These are phyloP conservation scores for Butastur rufipennis DNA, from an alignment of 2,113 vertebrate species.

Conservation along the genomic window DNA sequence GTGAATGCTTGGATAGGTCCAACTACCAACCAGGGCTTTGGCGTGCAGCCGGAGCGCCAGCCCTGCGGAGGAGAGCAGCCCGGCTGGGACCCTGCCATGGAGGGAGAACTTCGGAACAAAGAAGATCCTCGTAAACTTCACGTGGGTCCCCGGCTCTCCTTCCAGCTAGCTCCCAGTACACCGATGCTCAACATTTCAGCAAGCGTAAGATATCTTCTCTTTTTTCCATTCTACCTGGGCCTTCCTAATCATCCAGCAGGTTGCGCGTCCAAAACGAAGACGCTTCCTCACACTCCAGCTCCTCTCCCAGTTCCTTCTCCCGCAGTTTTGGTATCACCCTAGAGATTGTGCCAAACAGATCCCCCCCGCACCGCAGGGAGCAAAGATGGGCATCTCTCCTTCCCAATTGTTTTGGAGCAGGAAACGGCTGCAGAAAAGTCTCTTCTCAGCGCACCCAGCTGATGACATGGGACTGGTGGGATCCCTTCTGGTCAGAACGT, in stretches of 20 bases:
- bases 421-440: conserved; percentile 11
- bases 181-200: neutral
- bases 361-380: neutral
- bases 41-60: fast-evolving
- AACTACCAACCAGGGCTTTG: neutral
- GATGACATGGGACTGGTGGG: conserved; percentile 15
- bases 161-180: neutral
- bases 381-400: neutral
- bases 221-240: neutral
- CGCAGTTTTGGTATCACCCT: neutral
- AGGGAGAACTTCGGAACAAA: neutral
- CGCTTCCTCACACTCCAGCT: neutral
- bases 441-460: neutral
- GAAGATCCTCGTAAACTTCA: neutral
- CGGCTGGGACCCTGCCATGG: neutral
- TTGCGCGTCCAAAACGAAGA: neutral
- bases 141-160: neutral
- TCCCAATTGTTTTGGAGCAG: conserved; percentile 20
- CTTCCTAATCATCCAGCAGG: neutral
- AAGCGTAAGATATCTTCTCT: neutral
- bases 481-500: conserved; percentile 45
- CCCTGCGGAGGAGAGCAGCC: neutral
- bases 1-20: neutral
- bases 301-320: neutral
- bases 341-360: neutral